These are phyloP conservation scores for Limanda limanda DNA, from an alignment of 2,113 vertebrate species.

Conservation along the genomic window DNA sequence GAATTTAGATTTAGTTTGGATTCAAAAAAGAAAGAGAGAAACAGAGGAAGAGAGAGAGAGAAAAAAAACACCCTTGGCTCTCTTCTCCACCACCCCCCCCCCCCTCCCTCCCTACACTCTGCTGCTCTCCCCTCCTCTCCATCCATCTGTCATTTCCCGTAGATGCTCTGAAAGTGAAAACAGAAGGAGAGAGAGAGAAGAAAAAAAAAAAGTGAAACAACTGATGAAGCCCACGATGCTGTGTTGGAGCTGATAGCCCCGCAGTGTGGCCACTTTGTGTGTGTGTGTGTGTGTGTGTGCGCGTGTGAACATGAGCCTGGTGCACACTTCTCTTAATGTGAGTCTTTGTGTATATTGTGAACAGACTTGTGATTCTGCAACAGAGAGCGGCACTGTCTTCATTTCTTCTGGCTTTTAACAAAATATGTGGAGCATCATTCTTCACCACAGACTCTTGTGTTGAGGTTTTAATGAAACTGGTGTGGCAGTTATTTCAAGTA, in stretches of 20 bases:
- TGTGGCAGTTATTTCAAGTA: conserved; percentile 1
- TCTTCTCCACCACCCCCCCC: conserved; percentile 2
- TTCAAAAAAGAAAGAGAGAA: conserved; percentile 40
- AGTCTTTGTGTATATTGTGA: conserved; percentile 31
- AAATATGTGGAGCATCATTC: too few relatives aligned
- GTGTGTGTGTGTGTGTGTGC: conserved; percentile 21
- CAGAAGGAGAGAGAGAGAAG: conserved; percentile 26
- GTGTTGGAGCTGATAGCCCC: conserved; percentile 24
- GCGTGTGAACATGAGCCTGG: conserved; percentile 16
- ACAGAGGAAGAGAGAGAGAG: neutral
- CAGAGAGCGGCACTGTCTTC: neutral
- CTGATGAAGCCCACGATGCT: conserved; percentile 51
- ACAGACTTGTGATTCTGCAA: conserved; percentile 12
- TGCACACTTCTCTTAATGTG: neutral
- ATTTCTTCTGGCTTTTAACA: conserved; percentile 8
- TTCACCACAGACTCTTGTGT: neutral
- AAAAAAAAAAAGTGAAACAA: conserved; percentile 58
- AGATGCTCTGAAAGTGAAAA: conserved; percentile 52
- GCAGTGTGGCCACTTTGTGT: conserved; percentile 36
- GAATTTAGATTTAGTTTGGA: conserved; percentile 58
- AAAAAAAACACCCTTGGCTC: conserved; percentile 19
- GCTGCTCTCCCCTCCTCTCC: conserved; percentile 28
- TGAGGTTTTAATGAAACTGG: too few relatives aligned
- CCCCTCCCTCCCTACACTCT: neutral
- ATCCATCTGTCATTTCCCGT: conserved; percentile 75